Percentiles rank a stretch among this genome's conserved stretches.
Evolutionary conservation across 2,888 invertebrate genomes (phyloP).

Genomic region (Drosophila subsilvestris): DNA sequence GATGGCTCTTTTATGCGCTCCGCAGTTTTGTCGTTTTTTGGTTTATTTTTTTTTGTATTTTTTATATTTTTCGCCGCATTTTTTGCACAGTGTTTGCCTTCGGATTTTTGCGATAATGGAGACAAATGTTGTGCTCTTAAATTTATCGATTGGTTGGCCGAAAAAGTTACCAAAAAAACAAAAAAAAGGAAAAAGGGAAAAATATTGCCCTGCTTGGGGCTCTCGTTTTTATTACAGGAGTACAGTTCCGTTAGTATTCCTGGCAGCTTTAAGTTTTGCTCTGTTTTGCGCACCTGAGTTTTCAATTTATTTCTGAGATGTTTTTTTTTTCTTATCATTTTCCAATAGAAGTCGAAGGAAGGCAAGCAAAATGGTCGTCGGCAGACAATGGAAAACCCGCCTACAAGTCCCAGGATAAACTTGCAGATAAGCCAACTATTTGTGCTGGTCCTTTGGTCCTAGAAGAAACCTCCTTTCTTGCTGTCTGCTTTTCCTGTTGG

Average conservation of each 20-base stretch:
- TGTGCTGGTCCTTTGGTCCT: constrained; percentile 32
- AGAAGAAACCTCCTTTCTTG: background rate
- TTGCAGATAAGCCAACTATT: constrained; percentile 64
- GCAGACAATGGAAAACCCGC: constrained; percentile 52
- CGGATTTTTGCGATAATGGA: constrained; percentile 78
- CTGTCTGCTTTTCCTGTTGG: background rate
- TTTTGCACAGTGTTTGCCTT: constrained; percentile 62
- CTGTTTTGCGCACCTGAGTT: constrained; percentile 58
- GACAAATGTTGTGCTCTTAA: constrained; percentile 78
- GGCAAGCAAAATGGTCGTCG: constrained; percentile 39
- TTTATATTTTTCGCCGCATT: constrained; percentile 19
- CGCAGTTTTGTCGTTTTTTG: constrained; percentile 55
- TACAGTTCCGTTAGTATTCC: constrained; percentile 5
- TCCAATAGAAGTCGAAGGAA: no score
- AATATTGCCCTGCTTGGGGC: constrained; percentile 63
- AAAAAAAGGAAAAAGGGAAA: constrained; percentile 23
- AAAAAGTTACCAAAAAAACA: constrained; percentile 56
- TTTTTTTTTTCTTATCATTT: constrained; percentile 45
- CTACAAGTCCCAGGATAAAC: constrained; percentile 56
- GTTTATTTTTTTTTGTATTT: constrained; percentile 26
- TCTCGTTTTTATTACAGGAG: constrained; percentile 59
- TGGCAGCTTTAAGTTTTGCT: constrained; percentile 56
- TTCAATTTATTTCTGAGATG: constrained; percentile 73
- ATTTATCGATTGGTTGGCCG: constrained; percentile 72
- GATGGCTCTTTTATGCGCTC: constrained; percentile 73